Conservation (phyloP, 2,113 vertebrate species). For the Channa argus region DNA sequence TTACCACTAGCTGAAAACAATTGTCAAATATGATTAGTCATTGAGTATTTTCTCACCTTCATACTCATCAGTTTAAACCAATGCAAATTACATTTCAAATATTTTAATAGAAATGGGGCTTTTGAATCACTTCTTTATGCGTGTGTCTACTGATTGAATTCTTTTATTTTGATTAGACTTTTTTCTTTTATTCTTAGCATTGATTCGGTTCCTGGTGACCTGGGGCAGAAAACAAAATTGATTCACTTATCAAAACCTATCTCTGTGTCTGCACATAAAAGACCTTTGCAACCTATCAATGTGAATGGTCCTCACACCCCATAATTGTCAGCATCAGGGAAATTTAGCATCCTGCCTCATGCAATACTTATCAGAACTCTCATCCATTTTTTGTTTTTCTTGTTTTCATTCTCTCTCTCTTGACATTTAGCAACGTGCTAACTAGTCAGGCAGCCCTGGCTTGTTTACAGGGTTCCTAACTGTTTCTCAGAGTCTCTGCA, state of each 20-base stretch:
- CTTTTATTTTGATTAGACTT: conserved; percentile 20
- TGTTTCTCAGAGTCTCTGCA: conserved; percentile 52
- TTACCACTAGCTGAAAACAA: too few species aligned
- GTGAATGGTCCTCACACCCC: background rate
- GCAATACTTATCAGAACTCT: background rate
- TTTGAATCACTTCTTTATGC: too few species aligned
- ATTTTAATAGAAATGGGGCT: too few species aligned
- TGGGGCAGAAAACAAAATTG: conserved; percentile 14
- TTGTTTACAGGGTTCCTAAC: conserved; percentile 75
- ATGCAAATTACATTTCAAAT: too few species aligned
- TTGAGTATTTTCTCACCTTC: too few species aligned
- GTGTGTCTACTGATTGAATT: background rate
- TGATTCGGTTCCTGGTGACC: conserved; percentile 24
- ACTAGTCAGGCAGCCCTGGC: conserved; percentile 23
- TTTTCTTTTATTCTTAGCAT: conserved; percentile 20
- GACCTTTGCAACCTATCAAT: conserved; percentile 44
- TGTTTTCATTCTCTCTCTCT: conserved; percentile 13
- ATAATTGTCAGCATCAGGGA: conserved; percentile 4
- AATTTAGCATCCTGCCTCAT: background rate
- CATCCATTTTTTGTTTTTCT: conserved; percentile 3
- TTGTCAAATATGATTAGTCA: too few species aligned
- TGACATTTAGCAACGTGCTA: conserved; percentile 65
- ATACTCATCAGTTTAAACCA: too few species aligned
- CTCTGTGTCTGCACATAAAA: background rate
- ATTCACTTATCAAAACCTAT: conserved; percentile 53